Evolutionary conservation across 2,888 invertebrate species (phyloP), one percentile per base, ranked within the genome.

Genomic region (Melanotus villosus): DNA sequence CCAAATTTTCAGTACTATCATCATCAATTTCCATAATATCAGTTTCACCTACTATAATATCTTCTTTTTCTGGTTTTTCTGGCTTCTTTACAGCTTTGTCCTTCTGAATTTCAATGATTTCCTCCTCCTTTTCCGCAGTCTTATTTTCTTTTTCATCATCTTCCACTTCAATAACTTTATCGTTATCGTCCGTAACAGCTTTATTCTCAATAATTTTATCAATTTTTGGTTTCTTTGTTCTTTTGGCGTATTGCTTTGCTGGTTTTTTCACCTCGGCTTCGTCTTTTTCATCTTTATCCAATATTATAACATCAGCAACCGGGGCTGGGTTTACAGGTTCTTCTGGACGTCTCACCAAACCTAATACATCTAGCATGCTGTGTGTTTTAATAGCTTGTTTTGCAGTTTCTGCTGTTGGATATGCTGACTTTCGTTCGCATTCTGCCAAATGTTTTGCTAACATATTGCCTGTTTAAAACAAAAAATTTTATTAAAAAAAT

Each of bases 361-460:
- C 89, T 45, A 89, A 79, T 76, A 89, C 87, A 77, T 89, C 89
- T 62, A 89, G 80, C 89, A 89, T 89, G 77, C 88, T 86, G 65
- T 85, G 85, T 45, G 88, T 87, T 6, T 89, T 87, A 0, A 88
- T 89, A 78, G 92, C 91, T 19, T 87, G 86, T 71, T 88, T 88
- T 0, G 91, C 92, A 10, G 88, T 87, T 68, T 90, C 89, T 66
- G 89, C 87, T 0, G 89, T 88, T 10, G 90, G 87, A 84, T 93
- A 93, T 0, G 93, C 93, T 0, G 90, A 90, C 81, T 91, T 90
- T 79, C 90, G 89, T 60, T 91, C 91, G 79, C 94, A 94, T 73
- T 89, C 87, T 30, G 92, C 88, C 78, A 94, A 84, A 85, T 94
- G 94, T 21, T 89, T 89, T 16, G 93, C 90, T 88, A 92, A 82